These are phyloP conservation scores for Nyctibius bracteatus DNA, from an alignment of 2,113 vertebrate species.

Conservation along the genomic window DNA sequence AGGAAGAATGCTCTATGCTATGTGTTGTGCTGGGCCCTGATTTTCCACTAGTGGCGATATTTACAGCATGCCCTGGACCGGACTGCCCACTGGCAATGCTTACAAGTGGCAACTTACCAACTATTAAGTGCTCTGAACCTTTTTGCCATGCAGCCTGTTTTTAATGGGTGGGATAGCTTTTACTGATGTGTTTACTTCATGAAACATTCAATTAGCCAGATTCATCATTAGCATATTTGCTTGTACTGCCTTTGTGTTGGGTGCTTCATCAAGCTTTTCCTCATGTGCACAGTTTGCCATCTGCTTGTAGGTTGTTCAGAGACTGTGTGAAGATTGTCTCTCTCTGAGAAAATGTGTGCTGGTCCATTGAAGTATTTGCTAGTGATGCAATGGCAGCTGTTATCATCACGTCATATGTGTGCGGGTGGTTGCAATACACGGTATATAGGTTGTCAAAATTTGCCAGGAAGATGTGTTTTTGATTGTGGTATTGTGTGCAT, in stretches of 20 bases:
- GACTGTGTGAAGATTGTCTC: constrained; percentile 51
- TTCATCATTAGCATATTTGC: constrained; percentile 15
- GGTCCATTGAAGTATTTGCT: constrained; percentile 56
- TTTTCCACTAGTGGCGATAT: background rate
- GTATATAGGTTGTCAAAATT: constrained; percentile 63
- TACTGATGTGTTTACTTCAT: constrained; percentile 26
- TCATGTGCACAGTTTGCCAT: constrained; percentile 49
- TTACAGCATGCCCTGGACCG: background rate
- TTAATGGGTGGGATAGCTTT: constrained; percentile 27
- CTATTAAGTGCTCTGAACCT: background rate
- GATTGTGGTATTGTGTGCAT: constrained; percentile 67
- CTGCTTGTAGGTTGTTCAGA: constrained; percentile 52
- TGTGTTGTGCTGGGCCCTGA: background rate
- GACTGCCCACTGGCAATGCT: background rate
- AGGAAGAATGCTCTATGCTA: background rate
- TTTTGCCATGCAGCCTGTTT: background rate
- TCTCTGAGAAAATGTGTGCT: constrained; percentile 58
- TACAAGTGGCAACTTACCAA: background rate
- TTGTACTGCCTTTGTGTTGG: constrained; percentile 27
- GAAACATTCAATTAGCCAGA: constrained; percentile 46
- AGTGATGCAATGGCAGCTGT: constrained; percentile 65
- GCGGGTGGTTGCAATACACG: constrained; percentile 63
- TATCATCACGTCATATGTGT: constrained; percentile 67
- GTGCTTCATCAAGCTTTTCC: constrained; percentile 45
- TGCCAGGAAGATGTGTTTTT: constrained; percentile 66